Evolutionary conservation across 1,140 invertebrate genomes (phyloP).

Genomic region (Spodoptera litura): DNA sequence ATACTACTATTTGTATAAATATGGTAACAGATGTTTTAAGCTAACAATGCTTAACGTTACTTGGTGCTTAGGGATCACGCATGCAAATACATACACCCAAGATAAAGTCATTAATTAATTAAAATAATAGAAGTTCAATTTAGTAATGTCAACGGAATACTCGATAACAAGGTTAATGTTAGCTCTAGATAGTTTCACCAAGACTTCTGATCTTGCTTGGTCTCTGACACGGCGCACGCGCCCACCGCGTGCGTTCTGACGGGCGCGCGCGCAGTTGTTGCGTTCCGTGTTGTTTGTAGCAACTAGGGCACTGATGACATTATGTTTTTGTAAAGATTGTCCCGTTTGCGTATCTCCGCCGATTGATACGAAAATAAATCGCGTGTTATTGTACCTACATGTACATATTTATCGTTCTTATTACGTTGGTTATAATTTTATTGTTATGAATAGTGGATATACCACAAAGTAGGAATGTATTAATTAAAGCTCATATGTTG

Average conservation of each 20-base stretch:
- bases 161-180: no score
- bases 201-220: neutral
- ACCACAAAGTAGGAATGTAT: no score
- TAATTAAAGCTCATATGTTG: no score
- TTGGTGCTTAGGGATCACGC: no score
- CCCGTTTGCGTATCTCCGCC: slow-evolving; percentile 1
- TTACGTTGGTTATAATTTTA: neutral
- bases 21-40: neutral
- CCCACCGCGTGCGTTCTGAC: slow-evolving; percentile 49
- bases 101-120: no score
- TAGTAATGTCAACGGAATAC: neutral
- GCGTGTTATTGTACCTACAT: neutral
- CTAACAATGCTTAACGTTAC: neutral
- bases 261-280: slow-evolving; percentile 15
- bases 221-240: slow-evolving; percentile 26
- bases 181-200: neutral
- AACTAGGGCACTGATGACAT: slow-evolving; percentile 50
- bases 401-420: no score
- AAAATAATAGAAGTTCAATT: neutral
- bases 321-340: slow-evolving; percentile 40
- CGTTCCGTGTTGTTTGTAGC: slow-evolving; percentile 51
- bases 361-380: slow-evolving; percentile 17
- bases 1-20: no score
- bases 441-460: neutral
- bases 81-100: no score